phyloP scores from a whole-genome alignment of 1,140 invertebrate species.

The Pseudomyrmex concolor region DNA sequence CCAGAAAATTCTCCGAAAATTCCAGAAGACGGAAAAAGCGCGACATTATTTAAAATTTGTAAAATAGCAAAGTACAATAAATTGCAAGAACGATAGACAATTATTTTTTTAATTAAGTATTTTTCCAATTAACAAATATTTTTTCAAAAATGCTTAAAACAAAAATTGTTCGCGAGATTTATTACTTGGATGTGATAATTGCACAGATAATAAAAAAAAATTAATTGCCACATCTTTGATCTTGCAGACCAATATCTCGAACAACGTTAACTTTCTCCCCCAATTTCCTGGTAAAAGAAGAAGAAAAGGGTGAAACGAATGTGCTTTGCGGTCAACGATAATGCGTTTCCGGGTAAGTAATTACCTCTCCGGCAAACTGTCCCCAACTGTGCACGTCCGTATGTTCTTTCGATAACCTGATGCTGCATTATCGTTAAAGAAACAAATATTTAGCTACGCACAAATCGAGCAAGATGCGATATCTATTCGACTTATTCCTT shows the following conservation, averaged over 20 bases:
- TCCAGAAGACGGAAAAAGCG: neutral
- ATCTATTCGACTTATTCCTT: neutral
- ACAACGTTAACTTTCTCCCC: neutral
- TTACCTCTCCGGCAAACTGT: slow-evolving; percentile 11
- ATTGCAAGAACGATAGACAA: no score
- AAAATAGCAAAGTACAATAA: neutral
- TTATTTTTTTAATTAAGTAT: no score
- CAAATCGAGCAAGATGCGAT: neutral
- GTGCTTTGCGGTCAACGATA: slow-evolving; percentile 53
- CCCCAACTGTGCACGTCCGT: neutral
- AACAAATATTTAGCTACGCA: slow-evolving; percentile 1
- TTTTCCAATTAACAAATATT: no score
- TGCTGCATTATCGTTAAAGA: neutral
- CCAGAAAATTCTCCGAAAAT: neutral
- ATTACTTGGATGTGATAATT: neutral
- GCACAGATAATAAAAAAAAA: no score
- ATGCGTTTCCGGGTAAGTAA: slow-evolving; percentile 57
- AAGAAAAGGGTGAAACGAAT: slow-evolving; percentile 8
- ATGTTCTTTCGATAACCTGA: neutral
- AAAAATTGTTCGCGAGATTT: no score
- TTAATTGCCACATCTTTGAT: no score
- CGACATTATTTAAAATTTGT: neutral
- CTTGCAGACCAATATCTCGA: no score
- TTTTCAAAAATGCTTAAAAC: no score
- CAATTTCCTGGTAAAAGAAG: slow-evolving; percentile 41